Percentiles rank a stretch among this genome's conserved stretches.
phyloP scores from a whole-genome alignment of 1,140 invertebrate species.

The Homalodisca vitripennis region DNA sequence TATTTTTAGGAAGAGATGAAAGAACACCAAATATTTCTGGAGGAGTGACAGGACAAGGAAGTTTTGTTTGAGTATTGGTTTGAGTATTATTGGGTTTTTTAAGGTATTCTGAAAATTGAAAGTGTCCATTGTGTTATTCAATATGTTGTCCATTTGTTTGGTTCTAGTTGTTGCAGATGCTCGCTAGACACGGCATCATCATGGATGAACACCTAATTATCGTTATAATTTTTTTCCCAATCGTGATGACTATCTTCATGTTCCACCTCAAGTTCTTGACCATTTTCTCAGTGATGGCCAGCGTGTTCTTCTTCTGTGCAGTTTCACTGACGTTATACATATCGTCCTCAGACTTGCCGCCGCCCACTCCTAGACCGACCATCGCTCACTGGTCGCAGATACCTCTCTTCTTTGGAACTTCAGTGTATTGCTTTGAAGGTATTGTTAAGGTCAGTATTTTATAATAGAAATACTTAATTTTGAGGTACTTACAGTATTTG shows the following conservation, averaged over 20 bases:
- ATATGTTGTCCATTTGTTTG: no score
- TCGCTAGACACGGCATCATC: constrained; percentile 58
- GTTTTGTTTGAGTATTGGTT: no score
- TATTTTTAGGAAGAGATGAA: no score
- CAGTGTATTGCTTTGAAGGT: constrained; percentile 86
- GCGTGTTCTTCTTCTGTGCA: constrained; percentile 68
- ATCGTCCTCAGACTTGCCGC: constrained; percentile 35
- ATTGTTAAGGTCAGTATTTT: constrained; percentile 72
- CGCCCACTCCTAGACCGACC: constrained; percentile 30
- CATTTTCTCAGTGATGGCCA: constrained; percentile 84
- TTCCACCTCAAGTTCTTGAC: constrained; percentile 78
- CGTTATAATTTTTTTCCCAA: constrained; percentile 64
- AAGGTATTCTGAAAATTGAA: no score
- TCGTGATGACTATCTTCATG: constrained; percentile 73
- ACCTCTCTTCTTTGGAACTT: constrained; percentile 84
- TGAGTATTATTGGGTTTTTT: no score
- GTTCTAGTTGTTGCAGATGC: constrained; percentile 55
- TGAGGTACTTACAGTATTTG: no score
- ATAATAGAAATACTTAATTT: no score
- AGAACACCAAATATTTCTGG: no score
- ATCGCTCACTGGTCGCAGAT: constrained; percentile 58
- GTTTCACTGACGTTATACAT: constrained; percentile 83
- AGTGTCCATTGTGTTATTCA: no score
- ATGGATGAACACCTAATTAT: constrained; percentile 68
- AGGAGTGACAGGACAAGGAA: no score